Conservation (phyloP, 1,140 invertebrate species). For the Drosophila asahinai region DNA sequence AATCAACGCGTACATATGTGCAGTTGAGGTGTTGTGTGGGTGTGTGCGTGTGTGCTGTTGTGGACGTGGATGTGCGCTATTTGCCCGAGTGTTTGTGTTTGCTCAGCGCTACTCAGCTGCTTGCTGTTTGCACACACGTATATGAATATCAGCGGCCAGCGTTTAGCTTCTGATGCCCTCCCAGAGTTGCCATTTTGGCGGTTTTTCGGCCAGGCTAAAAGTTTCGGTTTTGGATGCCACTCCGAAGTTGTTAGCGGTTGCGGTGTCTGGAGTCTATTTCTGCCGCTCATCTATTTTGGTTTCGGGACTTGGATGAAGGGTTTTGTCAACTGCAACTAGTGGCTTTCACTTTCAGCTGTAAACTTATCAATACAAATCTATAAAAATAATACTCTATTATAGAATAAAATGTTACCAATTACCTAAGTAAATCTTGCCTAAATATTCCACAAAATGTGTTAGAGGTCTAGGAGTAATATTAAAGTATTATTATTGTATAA, state of each 20-base stretch:
- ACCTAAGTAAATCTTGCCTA: too few species aligned
- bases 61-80: constrained; percentile 25
- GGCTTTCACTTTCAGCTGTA: not conserved
- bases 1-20: constrained; percentile 64
- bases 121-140: constrained; percentile 51
- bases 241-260: constrained; percentile 15
- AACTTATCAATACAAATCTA: not conserved
- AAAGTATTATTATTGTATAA: too few species aligned
- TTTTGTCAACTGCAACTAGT: not conserved
- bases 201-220: constrained; percentile 12
- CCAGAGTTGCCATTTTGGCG: constrained; percentile 21
- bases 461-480: too few species aligned
- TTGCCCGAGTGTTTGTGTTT: constrained; percentile 59
- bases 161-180: constrained; percentile 38
- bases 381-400: too few species aligned
- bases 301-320: not conserved
- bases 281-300: not conserved
- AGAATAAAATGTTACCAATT: too few species aligned
- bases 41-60: constrained; percentile 23
- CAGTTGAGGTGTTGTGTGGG: not conserved
- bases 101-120: constrained; percentile 68
- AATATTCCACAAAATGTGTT: too few species aligned
- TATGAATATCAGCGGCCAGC: constrained; percentile 62
- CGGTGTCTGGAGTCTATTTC: constrained; percentile 2
- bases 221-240: not conserved